phyloP scores from a whole-genome alignment of 1,140 invertebrate species.

The Orchestia grillus region DNA sequence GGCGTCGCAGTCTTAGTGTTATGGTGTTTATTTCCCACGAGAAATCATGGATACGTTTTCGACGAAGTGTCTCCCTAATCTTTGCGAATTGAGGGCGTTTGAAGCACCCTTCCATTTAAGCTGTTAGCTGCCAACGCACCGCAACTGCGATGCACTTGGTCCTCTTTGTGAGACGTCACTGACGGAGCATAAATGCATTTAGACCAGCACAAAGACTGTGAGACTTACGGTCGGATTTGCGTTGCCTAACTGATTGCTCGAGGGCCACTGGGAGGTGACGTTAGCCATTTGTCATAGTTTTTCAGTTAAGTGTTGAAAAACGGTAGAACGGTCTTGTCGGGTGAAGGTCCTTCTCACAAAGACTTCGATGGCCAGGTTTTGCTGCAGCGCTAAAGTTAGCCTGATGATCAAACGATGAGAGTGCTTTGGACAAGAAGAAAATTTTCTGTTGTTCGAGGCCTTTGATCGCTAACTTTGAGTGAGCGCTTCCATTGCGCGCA shows the following conservation, averaged over 20 bases:
- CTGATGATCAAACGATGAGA: not conserved
- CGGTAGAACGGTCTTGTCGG: not conserved
- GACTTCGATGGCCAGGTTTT: not conserved
- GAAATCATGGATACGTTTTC: not conserved
- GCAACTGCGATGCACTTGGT: not conserved
- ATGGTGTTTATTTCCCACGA: not conserved
- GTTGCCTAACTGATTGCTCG: constrained; percentile 23
- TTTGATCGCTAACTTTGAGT: not conserved
- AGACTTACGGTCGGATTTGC: constrained; percentile 9
- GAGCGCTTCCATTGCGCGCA: not conserved
- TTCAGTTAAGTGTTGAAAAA: not conserved
- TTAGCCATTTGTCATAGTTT: not conserved
- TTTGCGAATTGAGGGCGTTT: not conserved
- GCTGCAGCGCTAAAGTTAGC: not conserved
- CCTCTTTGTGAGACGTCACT: not conserved
- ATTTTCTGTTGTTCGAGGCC: not conserved
- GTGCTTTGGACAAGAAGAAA: not conserved
- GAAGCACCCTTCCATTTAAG: not conserved
- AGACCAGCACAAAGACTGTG: not conserved
- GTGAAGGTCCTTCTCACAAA: not conserved
- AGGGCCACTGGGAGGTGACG: not conserved
- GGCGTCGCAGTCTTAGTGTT: too few relatives aligned
- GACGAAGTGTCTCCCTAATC: not conserved
- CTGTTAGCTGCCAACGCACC: not conserved
- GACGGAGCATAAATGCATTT: not conserved